phyloP scores from a whole-genome alignment of 1,140 invertebrate species.

The Calephelis virginiensis region DNA sequence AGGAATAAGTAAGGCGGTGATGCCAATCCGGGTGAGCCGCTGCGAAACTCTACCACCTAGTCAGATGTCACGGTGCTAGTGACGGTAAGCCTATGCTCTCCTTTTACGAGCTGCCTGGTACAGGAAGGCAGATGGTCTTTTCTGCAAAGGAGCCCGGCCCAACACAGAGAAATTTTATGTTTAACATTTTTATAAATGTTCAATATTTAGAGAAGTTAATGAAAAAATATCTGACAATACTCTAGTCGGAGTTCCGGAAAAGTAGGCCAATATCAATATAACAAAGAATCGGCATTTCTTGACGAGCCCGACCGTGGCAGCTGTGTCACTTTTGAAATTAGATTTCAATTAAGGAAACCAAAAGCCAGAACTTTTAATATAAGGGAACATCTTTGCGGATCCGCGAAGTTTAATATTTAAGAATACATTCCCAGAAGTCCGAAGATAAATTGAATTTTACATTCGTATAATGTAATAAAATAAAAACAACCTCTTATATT shows the following conservation, averaged over 20 bases:
- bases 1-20: too few species aligned
- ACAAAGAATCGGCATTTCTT: slow-evolving; percentile 12
- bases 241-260: slow-evolving; percentile 15
- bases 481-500: slow-evolving; percentile 11
- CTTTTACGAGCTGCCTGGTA: too few species aligned
- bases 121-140: too few species aligned
- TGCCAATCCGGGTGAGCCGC: too few species aligned
- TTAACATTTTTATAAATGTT: too few species aligned
- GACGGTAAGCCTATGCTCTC: too few species aligned
- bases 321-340: slow-evolving; percentile 68
- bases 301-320: slow-evolving; percentile 39
- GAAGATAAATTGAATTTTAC: slow-evolving; percentile 40
- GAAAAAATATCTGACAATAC: not conserved
- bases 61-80: too few species aligned
- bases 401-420: slow-evolving; percentile 51
- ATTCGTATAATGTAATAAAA: slow-evolving; percentile 21
- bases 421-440: slow-evolving; percentile 43
- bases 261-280: slow-evolving; percentile 16
- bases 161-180: too few species aligned
- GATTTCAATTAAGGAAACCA: slow-evolving; percentile 73
- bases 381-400: slow-evolving; percentile 52
- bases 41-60: too few species aligned
- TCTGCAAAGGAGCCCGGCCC: too few species aligned
- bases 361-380: slow-evolving; percentile 69
- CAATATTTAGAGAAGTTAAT: too few species aligned